Base-by-base conservation (phyloP, 2,888 invertebrate genomes). In the Serrognathus titanus region DNA sequence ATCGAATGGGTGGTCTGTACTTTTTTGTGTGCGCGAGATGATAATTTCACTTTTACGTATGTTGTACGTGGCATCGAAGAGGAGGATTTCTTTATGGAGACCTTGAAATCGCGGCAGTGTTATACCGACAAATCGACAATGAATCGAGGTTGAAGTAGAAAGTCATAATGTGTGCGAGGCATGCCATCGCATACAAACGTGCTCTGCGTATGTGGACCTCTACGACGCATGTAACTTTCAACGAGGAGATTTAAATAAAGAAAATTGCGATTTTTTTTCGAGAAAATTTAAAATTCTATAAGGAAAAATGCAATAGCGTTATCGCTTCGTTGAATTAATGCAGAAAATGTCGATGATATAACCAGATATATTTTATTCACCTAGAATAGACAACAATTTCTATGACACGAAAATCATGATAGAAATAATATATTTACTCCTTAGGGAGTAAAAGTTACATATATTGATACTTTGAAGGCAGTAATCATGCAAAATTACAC, bases 121-220 rank as follows among this genome's bases (percentile, higher is more conserved):
- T 52, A 46, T 54, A 57, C 58, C 58, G 57, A 50, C 53, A 57
- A 62, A 57, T 55, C 58, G 57, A 50, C 53, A 57, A 62, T 57
- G 55, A 61, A 63, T 58, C 61, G 63, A 63, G 63, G 63, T 63
- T 63, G 63, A 60, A 63, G 58, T 63, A 61, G 63, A 63, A 63
- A 63, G 63, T 63, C 52, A 55, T 56, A 55, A 53, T 40, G 53
- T 53, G 24, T 62, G 51, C 48, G 55, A 36, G 53, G 48, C 50
- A 57, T 59, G 49, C 40, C 50, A 55, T 51, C 53, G 51, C 35
- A 41, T 45, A 45, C 41, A 54, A 48, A 41, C 45, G 43, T 24
- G 50, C 16, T 39, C 39, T 53, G 45, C 11, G 6, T 12, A 13
- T 52, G 11, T 36, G 16, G 12, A 52, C 37, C 16, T 45, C 13